Conservation (phyloP, 2,888 invertebrate species). For the Lathronympha strigana region DNA sequence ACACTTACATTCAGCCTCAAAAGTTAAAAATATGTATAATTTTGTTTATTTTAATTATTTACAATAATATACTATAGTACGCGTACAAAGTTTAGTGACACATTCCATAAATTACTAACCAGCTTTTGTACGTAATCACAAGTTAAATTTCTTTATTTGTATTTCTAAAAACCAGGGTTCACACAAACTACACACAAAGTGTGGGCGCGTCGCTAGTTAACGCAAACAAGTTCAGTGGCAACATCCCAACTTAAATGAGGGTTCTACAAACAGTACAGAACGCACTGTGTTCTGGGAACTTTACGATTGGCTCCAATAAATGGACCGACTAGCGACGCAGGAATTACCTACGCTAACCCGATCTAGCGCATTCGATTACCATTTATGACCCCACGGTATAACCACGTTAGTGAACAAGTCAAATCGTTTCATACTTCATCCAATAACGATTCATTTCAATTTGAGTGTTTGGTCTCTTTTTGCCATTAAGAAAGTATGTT, state of each 20-base stretch:
- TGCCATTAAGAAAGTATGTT: background rate
- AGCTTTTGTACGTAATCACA: background rate
- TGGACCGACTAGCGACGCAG: conserved; percentile 25
- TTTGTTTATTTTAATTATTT: background rate
- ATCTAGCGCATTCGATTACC: conserved; percentile 32
- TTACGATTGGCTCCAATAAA: conserved; percentile 36
- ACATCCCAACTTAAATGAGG: conserved; percentile 29
- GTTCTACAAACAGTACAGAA: conserved; percentile 25
- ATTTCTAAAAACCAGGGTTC: background rate
- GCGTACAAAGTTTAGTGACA: background rate
- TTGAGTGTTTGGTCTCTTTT: no score
- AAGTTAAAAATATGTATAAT: background rate
- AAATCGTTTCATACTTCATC: conserved; percentile 16
- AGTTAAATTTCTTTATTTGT: background rate
- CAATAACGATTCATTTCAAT: background rate
- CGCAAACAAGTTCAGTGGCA: conserved; percentile 14
- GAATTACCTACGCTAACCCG: conserved; percentile 13
- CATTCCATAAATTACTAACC: background rate
- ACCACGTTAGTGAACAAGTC: conserved; percentile 5
- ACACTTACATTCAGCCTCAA: background rate
- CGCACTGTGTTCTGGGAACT: conserved; percentile 32
- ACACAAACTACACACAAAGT: conserved; percentile 25
- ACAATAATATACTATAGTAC: background rate
- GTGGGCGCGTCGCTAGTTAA: conserved; percentile 37
- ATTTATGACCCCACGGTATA: conserved; percentile 30